phyloP scores from a whole-genome alignment of 1,140 invertebrate species.

The Drosophila tristis region DNA sequence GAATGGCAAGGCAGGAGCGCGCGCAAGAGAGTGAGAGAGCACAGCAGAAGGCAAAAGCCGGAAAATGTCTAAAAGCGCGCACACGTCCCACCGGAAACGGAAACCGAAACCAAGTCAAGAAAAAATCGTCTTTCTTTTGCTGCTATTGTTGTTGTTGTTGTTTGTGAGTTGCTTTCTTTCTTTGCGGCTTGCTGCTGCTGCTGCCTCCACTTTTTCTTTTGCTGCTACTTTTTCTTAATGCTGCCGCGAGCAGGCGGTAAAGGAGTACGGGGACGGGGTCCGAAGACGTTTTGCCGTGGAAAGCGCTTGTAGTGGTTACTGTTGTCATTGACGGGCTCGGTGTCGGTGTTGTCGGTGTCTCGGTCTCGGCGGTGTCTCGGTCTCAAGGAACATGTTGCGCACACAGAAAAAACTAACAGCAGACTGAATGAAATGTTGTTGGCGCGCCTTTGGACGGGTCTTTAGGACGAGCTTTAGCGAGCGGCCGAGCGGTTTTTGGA shows the following conservation, averaged over 20 bases:
- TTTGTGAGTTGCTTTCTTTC: slow-evolving; percentile 26
- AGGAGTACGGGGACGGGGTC: slow-evolving; percentile 37
- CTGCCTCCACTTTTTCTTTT: background rate
- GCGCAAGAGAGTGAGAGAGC: too few species aligned
- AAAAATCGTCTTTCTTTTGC: slow-evolving; percentile 17
- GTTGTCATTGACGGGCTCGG: slow-evolving; percentile 32
- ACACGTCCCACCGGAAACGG: slow-evolving; percentile 66
- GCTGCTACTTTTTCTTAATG: slow-evolving; percentile 67
- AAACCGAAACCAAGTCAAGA: slow-evolving; percentile 63
- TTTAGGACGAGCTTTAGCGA: slow-evolving; percentile 43
- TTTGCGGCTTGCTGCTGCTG: slow-evolving; percentile 24
- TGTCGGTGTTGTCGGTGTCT: slow-evolving; percentile 24
- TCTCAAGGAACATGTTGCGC: slow-evolving; percentile 80
- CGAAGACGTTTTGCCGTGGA: slow-evolving; percentile 64
- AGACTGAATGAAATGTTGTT: slow-evolving; percentile 67
- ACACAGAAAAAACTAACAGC: slow-evolving; percentile 73
- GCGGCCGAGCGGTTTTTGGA: slow-evolving; percentile 33
- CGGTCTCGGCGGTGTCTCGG: slow-evolving; percentile 38
- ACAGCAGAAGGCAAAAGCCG: slow-evolving; percentile 34
- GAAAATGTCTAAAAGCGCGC: slow-evolving; percentile 69
- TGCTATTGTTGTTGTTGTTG: slow-evolving; percentile 25
- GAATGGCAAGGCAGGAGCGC: slow-evolving; percentile 16
- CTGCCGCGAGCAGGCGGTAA: slow-evolving; percentile 31
- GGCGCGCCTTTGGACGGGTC: slow-evolving; percentile 39
- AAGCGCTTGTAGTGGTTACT: slow-evolving; percentile 37